Evolutionary conservation across 1,140 invertebrate species (phyloP), one percentile per base, ranked within the genome.

Genomic region (Drosophila prosaltans): DNA sequence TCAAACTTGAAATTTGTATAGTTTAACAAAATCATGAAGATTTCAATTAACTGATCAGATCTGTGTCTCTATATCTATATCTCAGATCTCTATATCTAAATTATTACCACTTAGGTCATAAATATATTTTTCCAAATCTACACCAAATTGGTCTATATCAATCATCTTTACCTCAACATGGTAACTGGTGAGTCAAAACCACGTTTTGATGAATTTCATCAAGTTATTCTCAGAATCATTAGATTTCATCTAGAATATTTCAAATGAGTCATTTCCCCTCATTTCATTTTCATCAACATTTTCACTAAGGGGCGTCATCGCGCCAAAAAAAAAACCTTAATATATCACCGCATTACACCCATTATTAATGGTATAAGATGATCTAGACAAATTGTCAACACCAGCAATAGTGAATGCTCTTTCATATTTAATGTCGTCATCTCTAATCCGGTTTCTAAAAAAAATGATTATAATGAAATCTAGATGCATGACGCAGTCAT

Each of bases 371-470:
- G 61, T 45, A 6, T 28, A 40, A 36, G 26, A 28, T 54, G 41
- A 62, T 48, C 30, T 67, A 41, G 26, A 32, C 32, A 9, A 55
- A 62, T 80, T 65, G 55, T 69, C 61, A 40, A 59, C 65, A 65
- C 58, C 7, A 26, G 16, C 16, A 16, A 16, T 30, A 4, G 45
- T 26, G 9, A 26, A 51, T 67, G n/a, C 40, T 3, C 64, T 32
- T 57, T 62, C 40, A 71, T 36, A 59, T 24, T 63, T 30, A 21
- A 26, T 51, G 43, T 48, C 57, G 30, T 39, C 43, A 65, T 63
- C n/a, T 51, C 65, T 72, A 85, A 78, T 78, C 82, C 81, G 81
- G 81, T 85, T 85, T 78, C 62, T 69, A 69, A 69, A 70, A 69
- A 69, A 69, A 70, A 69, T 67, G 62, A 78, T 74, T 78, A 72